These are phyloP conservation scores for Scaptomyza tumidula DNA, from an alignment of 2,888 invertebrate species.

Conservation along the genomic window DNA sequence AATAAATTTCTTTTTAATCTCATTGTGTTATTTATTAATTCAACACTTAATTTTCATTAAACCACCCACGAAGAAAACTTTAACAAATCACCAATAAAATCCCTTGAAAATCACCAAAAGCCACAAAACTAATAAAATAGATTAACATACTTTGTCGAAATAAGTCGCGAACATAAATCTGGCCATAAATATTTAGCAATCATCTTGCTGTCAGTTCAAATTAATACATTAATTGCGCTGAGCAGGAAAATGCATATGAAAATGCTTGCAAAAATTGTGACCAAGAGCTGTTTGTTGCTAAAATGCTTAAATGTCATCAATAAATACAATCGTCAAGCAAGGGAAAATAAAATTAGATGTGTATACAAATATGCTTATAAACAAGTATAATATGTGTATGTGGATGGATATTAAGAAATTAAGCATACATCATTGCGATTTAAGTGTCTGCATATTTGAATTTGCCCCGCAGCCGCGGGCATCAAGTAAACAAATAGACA, in stretches of 20 bases:
- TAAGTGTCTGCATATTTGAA: conserved; percentile 65
- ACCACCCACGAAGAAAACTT: background rate
- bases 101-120: conserved; percentile 3
- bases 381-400: conserved; percentile 3
- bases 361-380: conserved; percentile 3
- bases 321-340: conserved; percentile 30
- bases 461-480: conserved; percentile 28
- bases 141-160: conserved; percentile 35
- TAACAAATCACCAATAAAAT: conserved; percentile 19
- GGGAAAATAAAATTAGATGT: conserved; percentile 7
- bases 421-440: conserved; percentile 59
- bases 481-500: conserved; percentile 61
- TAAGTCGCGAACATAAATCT: conserved; percentile 47
- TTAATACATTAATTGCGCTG: conserved; percentile 57
- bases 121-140: conserved; percentile 16
- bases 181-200: conserved; percentile 41
- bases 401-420: conserved; percentile 16
- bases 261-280: conserved; percentile 36
- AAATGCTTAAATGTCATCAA: conserved; percentile 45
- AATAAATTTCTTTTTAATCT: background rate
- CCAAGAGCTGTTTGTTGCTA: conserved; percentile 20
- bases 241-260: conserved; percentile 34
- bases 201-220: conserved; percentile 61
- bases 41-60: too few species aligned
- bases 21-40: background rate